phyloP scores from a whole-genome alignment of 1,140 invertebrate genomes.

The Anoplophora glabripennis region DNA sequence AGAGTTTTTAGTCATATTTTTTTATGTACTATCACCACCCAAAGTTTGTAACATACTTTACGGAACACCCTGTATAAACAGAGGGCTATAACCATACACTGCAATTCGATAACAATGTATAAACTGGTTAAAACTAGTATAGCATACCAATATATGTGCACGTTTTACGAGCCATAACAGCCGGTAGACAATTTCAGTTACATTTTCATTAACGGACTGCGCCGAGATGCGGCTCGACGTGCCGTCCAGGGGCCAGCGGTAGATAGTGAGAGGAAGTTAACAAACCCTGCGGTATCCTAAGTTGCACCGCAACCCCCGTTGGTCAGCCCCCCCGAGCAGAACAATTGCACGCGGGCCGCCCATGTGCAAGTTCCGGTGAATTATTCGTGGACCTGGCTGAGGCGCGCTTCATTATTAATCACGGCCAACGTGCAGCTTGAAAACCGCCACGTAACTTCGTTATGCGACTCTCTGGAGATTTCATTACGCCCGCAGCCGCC shows the following conservation, averaged over 20 bases:
- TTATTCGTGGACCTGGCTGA: conserved; percentile 3
- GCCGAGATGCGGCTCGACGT: background rate
- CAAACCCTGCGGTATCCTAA: background rate
- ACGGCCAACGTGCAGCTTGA: background rate
- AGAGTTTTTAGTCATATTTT: no score
- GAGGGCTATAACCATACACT: no score
- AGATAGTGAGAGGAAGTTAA: background rate
- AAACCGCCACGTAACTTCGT: background rate
- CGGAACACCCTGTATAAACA: no score
- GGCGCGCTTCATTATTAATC: conserved; percentile 8
- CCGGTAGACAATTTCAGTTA: no score
- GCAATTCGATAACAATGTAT: no score
- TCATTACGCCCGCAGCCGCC: no score
- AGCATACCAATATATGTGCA: no score
- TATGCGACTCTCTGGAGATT: background rate
- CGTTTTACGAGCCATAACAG: no score
- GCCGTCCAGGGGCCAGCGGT: background rate
- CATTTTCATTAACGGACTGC: background rate
- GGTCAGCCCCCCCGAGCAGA: background rate
- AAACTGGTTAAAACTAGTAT: no score
- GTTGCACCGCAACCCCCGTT: background rate
- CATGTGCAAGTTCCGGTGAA: background rate
- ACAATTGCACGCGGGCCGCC: conserved; percentile 1
- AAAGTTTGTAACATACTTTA: no score
- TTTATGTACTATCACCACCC: no score